Percentiles rank a stretch among this genome's conserved stretches.
Conservation (phyloP, 2,888 invertebrate species). For the Xylocampa areola region DNA sequence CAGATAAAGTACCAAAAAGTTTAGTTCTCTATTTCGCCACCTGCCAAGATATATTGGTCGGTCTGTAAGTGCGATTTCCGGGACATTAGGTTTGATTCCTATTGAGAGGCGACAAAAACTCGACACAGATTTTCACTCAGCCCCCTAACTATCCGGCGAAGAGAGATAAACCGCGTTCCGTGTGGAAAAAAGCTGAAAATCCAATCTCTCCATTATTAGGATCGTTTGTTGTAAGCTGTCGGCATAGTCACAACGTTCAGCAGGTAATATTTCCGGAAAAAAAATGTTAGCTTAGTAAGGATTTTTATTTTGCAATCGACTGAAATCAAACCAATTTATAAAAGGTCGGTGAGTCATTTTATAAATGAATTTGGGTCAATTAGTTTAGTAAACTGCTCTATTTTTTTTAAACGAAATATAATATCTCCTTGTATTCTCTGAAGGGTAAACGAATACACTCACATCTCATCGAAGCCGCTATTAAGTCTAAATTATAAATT, state of each 20-base stretch:
- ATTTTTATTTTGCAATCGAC: no score
- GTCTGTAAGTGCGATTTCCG: slow-evolving; percentile 64
- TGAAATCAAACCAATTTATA: no score
- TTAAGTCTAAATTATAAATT: no score
- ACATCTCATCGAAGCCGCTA: no score
- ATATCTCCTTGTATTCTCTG: no score
- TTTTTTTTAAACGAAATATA: no score
- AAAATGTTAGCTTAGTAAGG: no score
- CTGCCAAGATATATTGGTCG: slow-evolving; percentile 27
- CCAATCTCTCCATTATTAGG: slow-evolving; percentile 19
- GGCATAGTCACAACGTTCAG: neutral
- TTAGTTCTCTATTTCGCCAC: neutral
- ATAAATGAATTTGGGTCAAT: no score
- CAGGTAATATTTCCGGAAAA: no score
- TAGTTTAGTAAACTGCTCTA: no score
- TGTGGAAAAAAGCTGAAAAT: slow-evolving; percentile 35
- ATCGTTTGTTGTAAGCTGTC: slow-evolving; percentile 31
- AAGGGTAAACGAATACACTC: no score
- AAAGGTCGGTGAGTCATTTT: no score
- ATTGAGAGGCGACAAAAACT: slow-evolving; percentile 65
- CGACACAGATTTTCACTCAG: slow-evolving; percentile 68
- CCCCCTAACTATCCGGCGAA: slow-evolving; percentile 49
- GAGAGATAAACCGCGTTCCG: slow-evolving; percentile 32
- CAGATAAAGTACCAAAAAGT: slow-evolving; percentile 3
- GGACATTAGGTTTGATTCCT: slow-evolving; percentile 63